phyloP scores from a whole-genome alignment of 2,888 invertebrate genomes.

The Heliothis peltigera region DNA sequence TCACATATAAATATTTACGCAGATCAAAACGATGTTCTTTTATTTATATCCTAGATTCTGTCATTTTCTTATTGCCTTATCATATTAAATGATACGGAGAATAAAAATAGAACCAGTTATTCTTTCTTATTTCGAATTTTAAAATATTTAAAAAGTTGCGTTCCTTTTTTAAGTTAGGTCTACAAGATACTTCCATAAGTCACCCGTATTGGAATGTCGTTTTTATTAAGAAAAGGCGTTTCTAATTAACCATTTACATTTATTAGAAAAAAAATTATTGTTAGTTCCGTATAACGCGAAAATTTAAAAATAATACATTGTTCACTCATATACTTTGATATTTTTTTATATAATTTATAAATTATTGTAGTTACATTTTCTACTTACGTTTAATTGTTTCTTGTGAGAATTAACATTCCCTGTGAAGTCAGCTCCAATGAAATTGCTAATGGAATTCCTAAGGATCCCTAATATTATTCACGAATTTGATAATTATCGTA shows the following conservation, averaged over 20 bases:
- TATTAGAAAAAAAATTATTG: not conserved
- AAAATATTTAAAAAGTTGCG: not conserved
- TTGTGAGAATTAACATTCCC: slow-evolving; percentile 2
- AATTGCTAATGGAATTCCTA: slow-evolving; percentile 11
- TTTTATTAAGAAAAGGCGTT: slow-evolving; percentile 16
- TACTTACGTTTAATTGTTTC: too few species aligned
- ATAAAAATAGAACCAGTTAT: too few species aligned
- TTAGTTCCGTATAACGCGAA: not conserved
- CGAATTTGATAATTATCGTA: slow-evolving; percentile 24
- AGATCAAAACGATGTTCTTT: too few species aligned
- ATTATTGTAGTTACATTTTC: too few species aligned
- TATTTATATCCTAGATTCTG: too few species aligned
- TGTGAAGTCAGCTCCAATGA: not conserved
- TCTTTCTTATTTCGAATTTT: not conserved
- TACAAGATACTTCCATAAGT: slow-evolving; percentile 13
- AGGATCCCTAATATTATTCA: slow-evolving; percentile 14
- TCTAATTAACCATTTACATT: slow-evolving; percentile 7
- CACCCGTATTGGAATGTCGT: slow-evolving; percentile 18
- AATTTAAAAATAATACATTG: not conserved
- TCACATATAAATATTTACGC: too few species aligned
- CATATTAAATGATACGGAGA: too few species aligned
- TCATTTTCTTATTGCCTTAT: too few species aligned
- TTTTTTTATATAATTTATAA: too few species aligned
- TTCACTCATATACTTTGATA: too few species aligned
- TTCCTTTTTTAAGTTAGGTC: not conserved